Conservation (phyloP, 2,888 invertebrate genomes). For the Stenolophus ochropezus region DNA sequence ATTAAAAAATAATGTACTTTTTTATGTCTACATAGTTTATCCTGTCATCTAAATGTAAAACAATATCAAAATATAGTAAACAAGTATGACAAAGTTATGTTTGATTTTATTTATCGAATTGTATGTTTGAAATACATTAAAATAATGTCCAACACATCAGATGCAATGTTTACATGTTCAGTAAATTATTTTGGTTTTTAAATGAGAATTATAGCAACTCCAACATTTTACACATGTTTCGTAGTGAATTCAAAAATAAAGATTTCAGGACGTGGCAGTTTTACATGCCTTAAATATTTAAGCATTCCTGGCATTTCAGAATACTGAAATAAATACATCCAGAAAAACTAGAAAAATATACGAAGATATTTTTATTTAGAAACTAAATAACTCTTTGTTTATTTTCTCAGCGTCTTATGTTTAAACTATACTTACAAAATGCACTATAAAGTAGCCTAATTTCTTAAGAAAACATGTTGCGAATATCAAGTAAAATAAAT, state of each 20-base stretch:
- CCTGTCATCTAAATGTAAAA: neutral
- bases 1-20: no score
- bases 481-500: slow-evolving; percentile 13
- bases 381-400: slow-evolving; percentile 42
- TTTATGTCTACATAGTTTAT: no score
- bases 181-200: neutral
- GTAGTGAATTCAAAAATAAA: neutral
- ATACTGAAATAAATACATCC: slow-evolving; percentile 10
- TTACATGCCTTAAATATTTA: slow-evolving; percentile 7
- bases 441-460: slow-evolving; percentile 7
- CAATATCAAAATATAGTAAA: neutral
- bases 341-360: slow-evolving; percentile 10
- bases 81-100: neutral
- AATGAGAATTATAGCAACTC: neutral
- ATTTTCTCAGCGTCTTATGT: slow-evolving; percentile 5
- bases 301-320: slow-evolving; percentile 2
- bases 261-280: neutral
- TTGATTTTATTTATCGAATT: neutral
- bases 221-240: neutral
- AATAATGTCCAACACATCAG: neutral
- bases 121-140: neutral
- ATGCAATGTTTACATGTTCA: neutral
- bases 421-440: slow-evolving; percentile 24
- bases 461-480: slow-evolving; percentile 28
- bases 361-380: slow-evolving; percentile 42